Percentiles rank a stretch among this genome's conserved stretches.
These are phyloP conservation scores for Julus scandinavius DNA, from an alignment of 2,888 invertebrate genomes.

Conservation along the genomic window DNA sequence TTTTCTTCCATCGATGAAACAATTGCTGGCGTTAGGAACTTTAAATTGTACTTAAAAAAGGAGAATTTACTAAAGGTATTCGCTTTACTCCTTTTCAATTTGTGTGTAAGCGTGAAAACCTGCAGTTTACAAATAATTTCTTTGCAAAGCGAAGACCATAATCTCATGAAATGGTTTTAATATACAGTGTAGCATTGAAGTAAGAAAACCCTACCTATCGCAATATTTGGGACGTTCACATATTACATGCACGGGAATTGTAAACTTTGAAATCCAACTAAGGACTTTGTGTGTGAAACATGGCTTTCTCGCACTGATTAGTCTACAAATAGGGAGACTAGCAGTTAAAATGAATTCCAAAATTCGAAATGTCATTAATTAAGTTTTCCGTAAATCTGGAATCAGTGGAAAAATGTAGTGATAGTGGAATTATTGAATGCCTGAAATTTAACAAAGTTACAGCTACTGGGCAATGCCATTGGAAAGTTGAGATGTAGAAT, in stretches of 20 bases:
- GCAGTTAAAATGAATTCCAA: no score
- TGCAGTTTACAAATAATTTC: not conserved
- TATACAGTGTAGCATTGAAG: not conserved
- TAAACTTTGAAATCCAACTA: not conserved
- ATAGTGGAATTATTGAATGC: no score
- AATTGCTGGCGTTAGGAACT: not conserved
- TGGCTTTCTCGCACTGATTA: not conserved
- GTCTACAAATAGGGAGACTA: no score
- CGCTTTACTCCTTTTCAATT: not conserved
- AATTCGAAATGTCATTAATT: no score
- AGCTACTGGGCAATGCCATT: no score
- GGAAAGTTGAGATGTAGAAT: no score
- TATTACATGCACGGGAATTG: not conserved
- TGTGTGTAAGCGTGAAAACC: not conserved
- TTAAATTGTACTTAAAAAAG: not conserved
- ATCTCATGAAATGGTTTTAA: not conserved
- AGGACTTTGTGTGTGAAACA: not conserved
- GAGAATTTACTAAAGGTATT: not conserved
- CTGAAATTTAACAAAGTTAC: no score
- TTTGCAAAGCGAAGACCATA: not conserved
- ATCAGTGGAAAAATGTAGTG: no score
- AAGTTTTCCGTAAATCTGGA: not conserved
- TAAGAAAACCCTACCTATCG: not conserved
- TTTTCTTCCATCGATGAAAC: not conserved
- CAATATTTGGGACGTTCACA: conserved; percentile 42